phyloP scores from a whole-genome alignment of 2,888 invertebrate species.

The Cybosia mesomella region DNA sequence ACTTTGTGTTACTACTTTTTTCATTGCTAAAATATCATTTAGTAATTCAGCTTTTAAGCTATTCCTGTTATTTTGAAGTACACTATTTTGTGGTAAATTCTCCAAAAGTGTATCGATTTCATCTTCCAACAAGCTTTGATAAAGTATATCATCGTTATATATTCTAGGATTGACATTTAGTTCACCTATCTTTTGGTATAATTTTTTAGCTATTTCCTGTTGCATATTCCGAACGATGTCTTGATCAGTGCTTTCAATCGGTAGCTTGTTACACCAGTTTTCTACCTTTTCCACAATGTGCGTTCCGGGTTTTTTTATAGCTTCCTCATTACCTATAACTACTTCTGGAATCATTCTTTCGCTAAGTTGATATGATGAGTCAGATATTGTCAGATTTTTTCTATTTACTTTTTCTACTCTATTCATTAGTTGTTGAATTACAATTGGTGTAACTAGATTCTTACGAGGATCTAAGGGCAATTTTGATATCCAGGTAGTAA shows the following conservation, averaged over 20 bases:
- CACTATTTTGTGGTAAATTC: constrained; percentile 53
- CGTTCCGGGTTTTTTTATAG: constrained; percentile 44
- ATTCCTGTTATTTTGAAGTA: constrained; percentile 53
- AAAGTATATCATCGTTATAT: constrained; percentile 61
- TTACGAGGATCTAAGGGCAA: constrained; percentile 60
- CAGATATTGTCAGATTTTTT: constrained; percentile 4
- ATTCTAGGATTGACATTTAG: constrained; percentile 62
- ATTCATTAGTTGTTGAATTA: constrained; percentile 62
- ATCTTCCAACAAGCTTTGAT: constrained; percentile 58
- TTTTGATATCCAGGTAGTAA: constrained; percentile 62
- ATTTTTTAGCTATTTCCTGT: constrained; percentile 57
- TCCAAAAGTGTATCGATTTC: constrained; percentile 63
- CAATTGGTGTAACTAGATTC: constrained; percentile 54
- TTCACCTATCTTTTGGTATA: constrained; percentile 67
- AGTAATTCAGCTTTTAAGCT: constrained; percentile 57
- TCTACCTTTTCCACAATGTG: constrained; percentile 65
- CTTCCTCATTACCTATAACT: background rate
- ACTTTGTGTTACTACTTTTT: constrained; percentile 56
- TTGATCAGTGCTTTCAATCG: constrained; percentile 53
- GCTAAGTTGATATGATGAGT: constrained; percentile 1
- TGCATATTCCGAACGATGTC: constrained; percentile 49
- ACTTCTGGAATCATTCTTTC: constrained; percentile 10
- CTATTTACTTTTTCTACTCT: constrained; percentile 59
- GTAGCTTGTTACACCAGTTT: constrained; percentile 66
- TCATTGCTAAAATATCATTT: constrained; percentile 58